Evolutionary conservation across 2,797 vertebrate species (phyloP).

Genomic region (Rhynchonycteris naso): DNA sequence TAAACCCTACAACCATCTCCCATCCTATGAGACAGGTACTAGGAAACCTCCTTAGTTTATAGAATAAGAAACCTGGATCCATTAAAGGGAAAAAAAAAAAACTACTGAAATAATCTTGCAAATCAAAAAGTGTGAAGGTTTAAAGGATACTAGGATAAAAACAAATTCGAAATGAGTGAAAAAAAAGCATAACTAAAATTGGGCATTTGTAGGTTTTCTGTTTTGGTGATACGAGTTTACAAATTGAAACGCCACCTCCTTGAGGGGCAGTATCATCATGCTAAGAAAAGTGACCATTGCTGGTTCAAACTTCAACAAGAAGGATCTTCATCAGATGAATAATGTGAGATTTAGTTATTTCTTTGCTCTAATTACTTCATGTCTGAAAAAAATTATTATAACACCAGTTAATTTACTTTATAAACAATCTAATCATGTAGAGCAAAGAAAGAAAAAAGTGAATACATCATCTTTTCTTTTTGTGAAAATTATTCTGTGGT

Average conservation of each 20-base stretch:
- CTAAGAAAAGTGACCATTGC: neutral
- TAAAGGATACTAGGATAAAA: neutral
- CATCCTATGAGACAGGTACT: neutral
- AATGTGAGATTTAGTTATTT: conserved; percentile 13
- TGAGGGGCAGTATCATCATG: neutral
- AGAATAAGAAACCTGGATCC: neutral
- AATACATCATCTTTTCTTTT: neutral
- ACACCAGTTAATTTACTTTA: neutral
- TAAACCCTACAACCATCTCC: neutral
- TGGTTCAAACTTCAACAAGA: neutral
- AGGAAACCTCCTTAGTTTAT: neutral
- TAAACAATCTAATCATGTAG: neutral
- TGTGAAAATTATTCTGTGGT: neutral
- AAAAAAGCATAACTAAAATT: neutral
- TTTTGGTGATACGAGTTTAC: neutral
- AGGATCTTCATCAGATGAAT: neutral
- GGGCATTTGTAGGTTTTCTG: neutral
- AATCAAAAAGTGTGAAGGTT: conserved; percentile 11
- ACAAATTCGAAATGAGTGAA: neutral
- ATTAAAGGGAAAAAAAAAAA: neutral
- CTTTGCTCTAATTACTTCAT: neutral
- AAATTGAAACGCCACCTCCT: neutral
- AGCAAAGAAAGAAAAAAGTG: neutral
- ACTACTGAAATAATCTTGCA: neutral
- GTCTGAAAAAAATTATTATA: neutral